Base-by-base conservation (phyloP, 2,113 vertebrate genomes). In the Reinhardtius hippoglossoides region DNA sequence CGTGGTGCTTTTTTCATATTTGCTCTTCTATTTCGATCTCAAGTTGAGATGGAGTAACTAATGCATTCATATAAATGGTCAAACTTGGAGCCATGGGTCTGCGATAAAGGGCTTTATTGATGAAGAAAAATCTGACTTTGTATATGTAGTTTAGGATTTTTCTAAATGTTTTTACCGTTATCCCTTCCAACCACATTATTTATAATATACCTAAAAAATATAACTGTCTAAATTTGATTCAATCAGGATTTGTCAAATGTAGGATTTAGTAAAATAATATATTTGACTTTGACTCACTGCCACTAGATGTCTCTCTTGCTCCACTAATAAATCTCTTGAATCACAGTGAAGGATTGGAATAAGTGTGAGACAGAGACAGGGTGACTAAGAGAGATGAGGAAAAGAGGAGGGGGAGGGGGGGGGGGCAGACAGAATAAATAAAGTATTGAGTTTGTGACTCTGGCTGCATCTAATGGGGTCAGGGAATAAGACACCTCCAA, bases 291-390 rank as follows among this genome's bases (percentile, higher is more conserved):
- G 15, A 62, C 2, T 12, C 4, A 27, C 5, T 79, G 67, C 70
- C 94, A 93, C 91, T 92, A 93, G 94, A 92, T 94, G 94, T 91
- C 94, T 92, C 93, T 94, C 91, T 94, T 46, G 93, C 94, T 95
- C 93, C 93, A 94, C n/a, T 60, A 4, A 63, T 26, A 26, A 46
- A 65, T 48, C 23, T 18, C 24, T 62, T 61, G 23, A 81, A 87
- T 57, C 57, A 48, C 71, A 60, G 67, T 75, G 79, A 72, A 72
- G 69, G 57, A 68, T 80, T 73, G 78, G 77, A 87, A 78, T 81
- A 78, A 78, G 76, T 78, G 80, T 80, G 69, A 56, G 85, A 92
- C 82, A 84, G 84, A 92, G 76, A 87, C 71, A 85, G 86, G 79
- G 78, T 88, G 82, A 89, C 83, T 73, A 65, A 86, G 83, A 82